These are phyloP conservation scores for Anastrepha obliqua DNA, from an alignment of 1,140 invertebrate genomes.

Conservation along the genomic window DNA sequence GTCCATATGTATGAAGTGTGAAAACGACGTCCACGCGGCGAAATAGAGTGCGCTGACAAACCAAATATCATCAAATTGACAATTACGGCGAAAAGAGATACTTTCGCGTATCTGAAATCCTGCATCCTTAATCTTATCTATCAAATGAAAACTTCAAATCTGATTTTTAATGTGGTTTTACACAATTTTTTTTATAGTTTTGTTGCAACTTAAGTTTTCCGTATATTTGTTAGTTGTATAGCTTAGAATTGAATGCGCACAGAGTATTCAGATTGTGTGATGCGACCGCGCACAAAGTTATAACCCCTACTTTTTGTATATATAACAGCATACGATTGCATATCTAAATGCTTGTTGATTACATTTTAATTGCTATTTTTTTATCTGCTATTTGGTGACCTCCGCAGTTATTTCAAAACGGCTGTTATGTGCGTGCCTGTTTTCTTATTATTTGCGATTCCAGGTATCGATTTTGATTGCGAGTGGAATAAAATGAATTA, in stretches of 20 bases:
- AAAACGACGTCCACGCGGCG: not conserved
- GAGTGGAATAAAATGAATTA: no score
- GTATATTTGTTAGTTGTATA: not conserved
- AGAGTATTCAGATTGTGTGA: not conserved
- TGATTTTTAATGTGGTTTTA: not conserved
- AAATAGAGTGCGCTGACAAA: not conserved
- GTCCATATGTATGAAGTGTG: conserved; percentile 1
- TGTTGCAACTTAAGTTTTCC: not conserved
- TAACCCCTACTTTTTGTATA: no score
- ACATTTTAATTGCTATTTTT: not conserved
- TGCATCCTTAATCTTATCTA: not conserved
- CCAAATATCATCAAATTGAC: not conserved
- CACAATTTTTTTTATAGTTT: not conserved
- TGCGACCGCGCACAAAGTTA: no score
- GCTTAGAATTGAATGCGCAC: not conserved
- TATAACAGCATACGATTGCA: no score
- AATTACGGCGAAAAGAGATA: not conserved
- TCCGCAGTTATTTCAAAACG: no score
- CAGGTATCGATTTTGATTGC: no score
- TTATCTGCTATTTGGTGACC: not conserved
- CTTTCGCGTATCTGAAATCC: not conserved
- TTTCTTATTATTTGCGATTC: no score
- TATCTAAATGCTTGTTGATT: not conserved
- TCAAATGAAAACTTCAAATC: not conserved
- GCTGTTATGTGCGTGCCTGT: no score